phyloP scores from a whole-genome alignment of 1,140 invertebrate species.

The Diorhabda sublineata region DNA sequence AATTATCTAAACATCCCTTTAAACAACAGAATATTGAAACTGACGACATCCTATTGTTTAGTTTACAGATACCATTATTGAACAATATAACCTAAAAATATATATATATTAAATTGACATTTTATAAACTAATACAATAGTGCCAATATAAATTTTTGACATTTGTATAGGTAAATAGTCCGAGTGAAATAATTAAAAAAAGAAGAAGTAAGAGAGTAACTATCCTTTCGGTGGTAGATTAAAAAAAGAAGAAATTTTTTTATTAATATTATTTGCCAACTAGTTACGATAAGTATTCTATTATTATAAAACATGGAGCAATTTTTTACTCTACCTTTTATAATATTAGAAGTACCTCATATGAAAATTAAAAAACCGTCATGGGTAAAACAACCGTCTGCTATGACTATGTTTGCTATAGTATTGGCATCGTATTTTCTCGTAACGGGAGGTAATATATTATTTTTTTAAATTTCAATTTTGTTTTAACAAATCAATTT shows the following conservation, averaged over 20 bases:
- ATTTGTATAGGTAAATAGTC: too few species aligned
- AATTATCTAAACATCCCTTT: conserved; percentile 74
- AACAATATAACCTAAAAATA: too few species aligned
- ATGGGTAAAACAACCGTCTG: conserved; percentile 88
- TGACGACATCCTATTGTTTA: conserved; percentile 37
- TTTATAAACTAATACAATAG: too few species aligned
- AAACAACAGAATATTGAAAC: conserved; percentile 72
- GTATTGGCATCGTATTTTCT: conserved; percentile 94
- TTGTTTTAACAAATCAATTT: conserved; percentile 34
- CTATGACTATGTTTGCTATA: conserved; percentile 88
- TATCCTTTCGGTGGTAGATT: too few species aligned
- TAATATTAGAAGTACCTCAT: conserved; percentile 84
- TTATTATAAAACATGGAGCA: conserved; percentile 36
- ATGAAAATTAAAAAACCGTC: conserved; percentile 87
- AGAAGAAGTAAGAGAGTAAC: too few species aligned
- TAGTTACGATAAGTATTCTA: too few species aligned
- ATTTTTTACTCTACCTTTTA: conserved; percentile 63
- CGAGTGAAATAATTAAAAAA: too few species aligned
- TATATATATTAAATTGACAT: too few species aligned
- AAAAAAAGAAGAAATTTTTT: too few species aligned
- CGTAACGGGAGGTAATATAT: conserved; percentile 87
- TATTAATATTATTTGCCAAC: too few species aligned
- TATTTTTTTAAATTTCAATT: not conserved
- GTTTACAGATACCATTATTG: not conserved
- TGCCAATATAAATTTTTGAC: too few species aligned